Base-by-base conservation (phyloP, 2,797 vertebrate species). In the Pangasius djambal region DNA sequence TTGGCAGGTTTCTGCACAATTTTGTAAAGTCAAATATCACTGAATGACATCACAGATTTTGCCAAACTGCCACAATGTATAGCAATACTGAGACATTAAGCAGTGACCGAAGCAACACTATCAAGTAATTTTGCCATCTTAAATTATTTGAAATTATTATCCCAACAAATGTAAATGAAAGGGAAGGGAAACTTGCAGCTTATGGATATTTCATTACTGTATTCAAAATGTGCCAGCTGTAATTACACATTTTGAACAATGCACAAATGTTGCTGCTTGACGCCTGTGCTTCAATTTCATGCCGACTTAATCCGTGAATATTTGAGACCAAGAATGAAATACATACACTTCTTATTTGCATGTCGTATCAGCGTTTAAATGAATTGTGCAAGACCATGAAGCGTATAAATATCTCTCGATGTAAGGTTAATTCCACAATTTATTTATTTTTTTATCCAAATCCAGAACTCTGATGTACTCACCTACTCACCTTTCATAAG, bases 401-500 rank as follows among this genome's bases (percentile, higher is more conserved):
- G 13, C 65, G 34, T 69, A 1, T 20, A 72, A 1, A 70, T 37
- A 16, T 34, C 31, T 70, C 69, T 72, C 22, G 40, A 40, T 25
- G 3, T 22, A 74, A 10, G 10, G 10, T 44, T 18, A 74, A 72
- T 25, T 40, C 37, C 70, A 25, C 3, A 0, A 7, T 69, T 37
- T 16, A 37, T 37, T 37, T 37, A 2, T 37, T 37, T 37, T 37
- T 37, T 37, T 37, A 6, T 70, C 5, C 67, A 37, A 37, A 15
- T 6, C 31, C 6, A 31, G 12, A 34, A 6, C 74, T 18, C 0
- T 16, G 20, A 40, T 44, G 20, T n/a, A n/a, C 15, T 85, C 15
- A 4, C 13, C 61, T 63, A 88, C 97, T 97, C 92, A 97, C 96
- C 77, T 91, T 84, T 92, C 83, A 77, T 93, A 89, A 89, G 92